Base-by-base conservation (phyloP, 1,140 invertebrate genomes). In the Tyrophagus putrescentiae region DNA sequence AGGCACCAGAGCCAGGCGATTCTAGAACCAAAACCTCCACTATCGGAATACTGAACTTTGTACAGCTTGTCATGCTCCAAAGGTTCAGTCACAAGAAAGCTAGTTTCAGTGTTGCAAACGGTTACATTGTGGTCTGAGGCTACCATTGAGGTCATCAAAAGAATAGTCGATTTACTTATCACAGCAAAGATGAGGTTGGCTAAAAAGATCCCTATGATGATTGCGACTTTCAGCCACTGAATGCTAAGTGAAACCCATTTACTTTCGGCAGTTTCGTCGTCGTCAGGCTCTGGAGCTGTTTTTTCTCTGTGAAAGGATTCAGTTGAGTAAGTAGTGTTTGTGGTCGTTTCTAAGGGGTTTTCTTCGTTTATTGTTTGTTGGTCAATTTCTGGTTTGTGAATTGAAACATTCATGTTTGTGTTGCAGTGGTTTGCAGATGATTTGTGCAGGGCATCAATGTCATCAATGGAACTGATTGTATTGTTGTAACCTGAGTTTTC, bases 1-100 rank as follows among this genome's bases (percentile, higher is more conserved):
- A 94, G 72, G 58, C 83, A 84, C 90, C 90, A 94, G 69, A 88
- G 87, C 88, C 88, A 94, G 9, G 84, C 85, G 53, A 92, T 83
- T 41, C 86, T 77, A 71, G 93, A 87, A 62, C 82, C 80, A 42
- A 54, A 34, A 33, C 50, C 39, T 21, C 23, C 27, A 18, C n/a
- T n/a, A n/a, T n/a, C n/a, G n/a, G 39, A 6, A 11, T 65, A 58
- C 4, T 41, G 32, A 13, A 44, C 56, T 18, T 58, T 32, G 36
- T 67, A 67, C 9, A 57, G 42, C 41, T 65, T 64, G 34, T 66
- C 66, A 7, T 64, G 41, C 18, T 68, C 67, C 6, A 65, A 32
- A 6, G 63, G 61, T 57, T 45, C 56, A 42, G 29, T 21, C 2
- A 59, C 21, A 7, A 25, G 11, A 34, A 32, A 59, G 41, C 64